Evolutionary conservation across 2,888 invertebrate species (phyloP), one percentile per base, ranked within the genome.

Genomic region (Melitaea athalia): DNA sequence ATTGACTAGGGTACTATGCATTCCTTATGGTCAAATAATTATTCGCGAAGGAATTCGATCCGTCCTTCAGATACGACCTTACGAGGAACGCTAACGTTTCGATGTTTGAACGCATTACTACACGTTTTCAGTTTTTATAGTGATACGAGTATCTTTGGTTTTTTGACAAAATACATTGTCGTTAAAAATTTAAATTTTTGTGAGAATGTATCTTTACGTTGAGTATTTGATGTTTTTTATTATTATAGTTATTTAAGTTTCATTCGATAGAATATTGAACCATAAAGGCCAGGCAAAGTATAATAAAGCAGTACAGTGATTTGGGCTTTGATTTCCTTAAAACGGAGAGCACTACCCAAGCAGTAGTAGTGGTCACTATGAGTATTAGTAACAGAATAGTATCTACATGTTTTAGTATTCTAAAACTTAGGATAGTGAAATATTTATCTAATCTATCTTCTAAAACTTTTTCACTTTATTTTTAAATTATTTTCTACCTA

Each of bases 11-110:
- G 47, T 62, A 67, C 62, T 62, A 38, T 49, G 62, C 66, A 67
- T 55, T 67, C 66, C 62, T 62, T 62, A 38, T 15, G 42, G n/a
- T 57, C 47, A 49, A 67, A 55, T 53, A 67, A 67, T 67, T 62
- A 62, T 67, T 61, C 24, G 61, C 55, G 15, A 31, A 62, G 52
- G 66, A 67, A 67, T 67, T 67, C 15, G 66, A 67, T 67, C 61
- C 66, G 66, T 67, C 66, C 66, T 67, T 61, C 61, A 67, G 66
- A 67, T 67, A 67, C 61, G 66, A 47, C 66, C 66, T 47, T 67
- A 67, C 61, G 62, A 55, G 66, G 53, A 67, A 67, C 49, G 61
- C 62, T 52, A 42, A 57, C 15, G 57, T 57, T 42, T 57, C 47
- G 31, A 52, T n/a, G 59, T 47, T 59, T 45, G 52, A 60, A 52